Conservation (phyloP, 2,113 vertebrate genomes). For the Gnathochromis pfefferi region DNA sequence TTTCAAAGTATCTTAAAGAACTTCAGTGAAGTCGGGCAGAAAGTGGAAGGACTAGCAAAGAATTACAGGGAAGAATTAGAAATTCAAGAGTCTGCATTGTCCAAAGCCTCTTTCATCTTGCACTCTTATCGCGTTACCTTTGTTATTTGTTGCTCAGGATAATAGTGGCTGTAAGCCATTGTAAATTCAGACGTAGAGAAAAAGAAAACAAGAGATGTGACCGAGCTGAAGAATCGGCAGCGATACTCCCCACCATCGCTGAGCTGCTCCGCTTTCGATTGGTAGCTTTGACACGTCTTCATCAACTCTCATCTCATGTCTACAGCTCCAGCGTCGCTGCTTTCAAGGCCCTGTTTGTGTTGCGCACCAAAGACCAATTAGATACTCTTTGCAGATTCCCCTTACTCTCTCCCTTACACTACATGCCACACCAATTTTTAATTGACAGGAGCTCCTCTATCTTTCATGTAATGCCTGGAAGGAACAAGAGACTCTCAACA, state of each 20-base stretch:
- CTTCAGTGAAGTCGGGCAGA: background rate
- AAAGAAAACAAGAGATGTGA: background rate
- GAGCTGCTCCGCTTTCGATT: background rate
- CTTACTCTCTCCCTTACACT: background rate
- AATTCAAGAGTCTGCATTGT: background rate
- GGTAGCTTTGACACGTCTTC: background rate
- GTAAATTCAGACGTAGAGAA: background rate
- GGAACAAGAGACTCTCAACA: conserved; percentile 4
- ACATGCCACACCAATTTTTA: conserved; percentile 13
- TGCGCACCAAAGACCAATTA: conserved; percentile 53
- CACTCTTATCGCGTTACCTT: background rate
- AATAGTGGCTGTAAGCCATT: background rate
- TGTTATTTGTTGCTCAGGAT: background rate
- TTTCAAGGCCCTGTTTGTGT: conserved; percentile 14
- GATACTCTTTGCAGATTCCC: background rate
- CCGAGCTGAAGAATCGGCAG: background rate
- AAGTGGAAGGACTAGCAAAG: background rate
- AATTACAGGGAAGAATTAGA: background rate
- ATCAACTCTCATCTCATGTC: conserved; percentile 17
- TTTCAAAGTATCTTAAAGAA: background rate
- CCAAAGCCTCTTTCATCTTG: background rate
- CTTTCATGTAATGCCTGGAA: conserved; percentile 3
- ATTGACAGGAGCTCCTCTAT: conserved; percentile 21
- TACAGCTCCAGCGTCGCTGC: background rate
- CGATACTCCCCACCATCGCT: background rate